Evolutionary conservation across 2,113 vertebrate genomes (phyloP).

Genomic region (Spea bombifrons): DNA sequence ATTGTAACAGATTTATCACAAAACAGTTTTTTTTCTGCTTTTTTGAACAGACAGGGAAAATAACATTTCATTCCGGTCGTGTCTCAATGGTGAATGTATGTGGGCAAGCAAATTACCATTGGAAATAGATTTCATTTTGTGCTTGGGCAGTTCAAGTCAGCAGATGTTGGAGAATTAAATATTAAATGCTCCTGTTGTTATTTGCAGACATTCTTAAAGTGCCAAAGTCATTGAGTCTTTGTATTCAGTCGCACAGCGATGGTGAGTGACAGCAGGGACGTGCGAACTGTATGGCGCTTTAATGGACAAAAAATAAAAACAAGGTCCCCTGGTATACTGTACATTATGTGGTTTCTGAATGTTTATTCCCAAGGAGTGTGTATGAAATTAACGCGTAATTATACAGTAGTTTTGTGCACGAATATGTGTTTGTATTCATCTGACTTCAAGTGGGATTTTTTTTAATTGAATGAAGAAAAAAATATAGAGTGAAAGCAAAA

Average conservation of each 20-base stretch:
- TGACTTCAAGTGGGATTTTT: too few relatives aligned
- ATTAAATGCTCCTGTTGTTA: conserved; percentile 32
- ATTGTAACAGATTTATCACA: conserved; percentile 19
- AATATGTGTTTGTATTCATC: too few relatives aligned
- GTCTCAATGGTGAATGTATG: conserved; percentile 21
- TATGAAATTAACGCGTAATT: too few relatives aligned
- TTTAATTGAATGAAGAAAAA: too few relatives aligned
- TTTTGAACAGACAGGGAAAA: conserved; percentile 31
- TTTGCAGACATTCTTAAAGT: conserved; percentile 18
- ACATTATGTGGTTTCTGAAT: too few relatives aligned
- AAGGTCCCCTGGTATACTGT: background rate
- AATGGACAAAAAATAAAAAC: background rate
- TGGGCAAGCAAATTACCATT: conserved; percentile 33
- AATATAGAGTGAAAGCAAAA: too few relatives aligned
- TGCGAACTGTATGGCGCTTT: background rate
- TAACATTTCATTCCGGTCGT: conserved; percentile 34
- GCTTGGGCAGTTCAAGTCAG: conserved; percentile 35
- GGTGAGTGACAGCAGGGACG: conserved; percentile 10
- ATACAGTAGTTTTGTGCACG: too few relatives aligned
- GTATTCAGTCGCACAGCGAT: background rate
- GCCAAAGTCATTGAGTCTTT: conserved; percentile 5
- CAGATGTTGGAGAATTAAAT: conserved; percentile 37
- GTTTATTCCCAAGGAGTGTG: too few relatives aligned
- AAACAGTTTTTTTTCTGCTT: conserved; percentile 25
- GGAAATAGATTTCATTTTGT: conserved; percentile 45